Evolutionary conservation across 2,797 vertebrate species (phyloP).

Genomic region (Myotis myotis): DNA sequence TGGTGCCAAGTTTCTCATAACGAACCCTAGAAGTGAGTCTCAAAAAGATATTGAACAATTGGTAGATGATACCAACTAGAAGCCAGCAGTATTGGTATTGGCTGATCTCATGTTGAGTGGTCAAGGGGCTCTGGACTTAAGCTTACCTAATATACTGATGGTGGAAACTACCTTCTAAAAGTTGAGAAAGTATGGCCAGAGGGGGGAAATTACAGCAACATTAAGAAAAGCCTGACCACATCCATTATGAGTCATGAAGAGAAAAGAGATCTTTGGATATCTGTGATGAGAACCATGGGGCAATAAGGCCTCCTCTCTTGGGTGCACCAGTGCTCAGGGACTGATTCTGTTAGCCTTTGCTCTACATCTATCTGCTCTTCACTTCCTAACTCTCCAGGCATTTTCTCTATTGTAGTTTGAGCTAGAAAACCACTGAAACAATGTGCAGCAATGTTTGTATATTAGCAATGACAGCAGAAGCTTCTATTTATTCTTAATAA

Average conservation of each 20-base stretch:
- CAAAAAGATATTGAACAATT: not conserved
- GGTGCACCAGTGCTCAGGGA: accelerated
- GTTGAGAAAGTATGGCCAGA: slow-evolving; percentile 60
- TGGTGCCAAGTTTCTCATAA: not conserved
- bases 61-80: not conserved
- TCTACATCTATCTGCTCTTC: not conserved
- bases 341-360: not conserved
- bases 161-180: slow-evolving; percentile 71
- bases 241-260: slow-evolving; percentile 13
- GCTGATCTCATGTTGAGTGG: not conserved
- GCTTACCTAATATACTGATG: not conserved
- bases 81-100: not conserved
- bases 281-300: not conserved
- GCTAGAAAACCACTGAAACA: not conserved
- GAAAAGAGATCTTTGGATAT: not conserved
- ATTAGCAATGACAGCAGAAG: not conserved
- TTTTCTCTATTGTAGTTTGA: not conserved
- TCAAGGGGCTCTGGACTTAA: not conserved
- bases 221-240: slow-evolving; percentile 55
- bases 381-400: not conserved
- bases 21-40: not conserved
- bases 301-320: accelerated
- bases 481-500: not conserved
- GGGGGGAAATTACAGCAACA: not conserved
- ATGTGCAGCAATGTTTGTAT: not conserved